These are phyloP conservation scores for Oceanites oceanicus DNA, from an alignment of 2,113 vertebrate genomes.

Conservation along the genomic window DNA sequence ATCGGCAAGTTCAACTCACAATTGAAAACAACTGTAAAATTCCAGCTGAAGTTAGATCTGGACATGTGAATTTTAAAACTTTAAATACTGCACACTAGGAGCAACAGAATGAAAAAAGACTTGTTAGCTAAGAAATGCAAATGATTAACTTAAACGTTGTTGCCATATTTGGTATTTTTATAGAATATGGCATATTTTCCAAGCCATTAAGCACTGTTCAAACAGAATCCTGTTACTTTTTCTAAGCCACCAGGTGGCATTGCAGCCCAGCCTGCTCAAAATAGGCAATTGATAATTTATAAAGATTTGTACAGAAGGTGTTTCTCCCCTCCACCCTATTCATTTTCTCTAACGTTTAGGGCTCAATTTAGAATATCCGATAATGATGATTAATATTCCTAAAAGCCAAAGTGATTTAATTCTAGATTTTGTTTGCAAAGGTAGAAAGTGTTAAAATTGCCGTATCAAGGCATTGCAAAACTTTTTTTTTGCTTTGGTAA, in stretches of 20 bases:
- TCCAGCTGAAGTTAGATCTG: neutral
- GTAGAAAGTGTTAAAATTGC: neutral
- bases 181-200: slow-evolving; percentile 8
- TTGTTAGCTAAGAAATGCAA: neutral
- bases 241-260: slow-evolving; percentile 91
- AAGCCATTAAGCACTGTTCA: neutral
- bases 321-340: neutral
- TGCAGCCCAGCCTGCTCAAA: slow-evolving; percentile 80
- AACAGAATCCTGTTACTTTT: slow-evolving; percentile 4
- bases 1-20: slow-evolving; percentile 29
- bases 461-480: neutral
- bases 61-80: neutral
- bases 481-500: neutral
- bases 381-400: neutral
- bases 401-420: neutral
- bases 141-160: neutral
- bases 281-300: neutral
- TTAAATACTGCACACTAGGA: neutral
- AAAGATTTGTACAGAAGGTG: neutral
- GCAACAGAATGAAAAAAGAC: neutral
- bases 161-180: slow-evolving; percentile 2
- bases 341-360: neutral
- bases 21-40: slow-evolving; percentile 33
- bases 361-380: neutral
- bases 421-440: neutral